These are phyloP conservation scores for Halictus rubicundus DNA, from an alignment of 1,140 invertebrate species.

Conservation along the genomic window DNA sequence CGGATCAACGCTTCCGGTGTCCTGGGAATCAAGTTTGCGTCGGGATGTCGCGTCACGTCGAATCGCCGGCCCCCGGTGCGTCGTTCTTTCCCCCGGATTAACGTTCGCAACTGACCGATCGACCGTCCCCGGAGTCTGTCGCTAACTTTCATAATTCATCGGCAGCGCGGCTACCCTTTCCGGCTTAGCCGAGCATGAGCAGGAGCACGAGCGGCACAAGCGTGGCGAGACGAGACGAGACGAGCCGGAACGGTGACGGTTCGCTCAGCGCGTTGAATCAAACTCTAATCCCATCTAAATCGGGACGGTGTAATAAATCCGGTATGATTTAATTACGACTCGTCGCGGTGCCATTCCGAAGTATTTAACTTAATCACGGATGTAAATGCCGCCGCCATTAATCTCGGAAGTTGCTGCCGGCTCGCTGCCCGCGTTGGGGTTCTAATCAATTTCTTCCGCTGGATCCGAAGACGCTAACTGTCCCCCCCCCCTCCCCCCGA, in stretches of 20 bases:
- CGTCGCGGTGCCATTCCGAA: constrained; percentile 32
- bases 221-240: neutral
- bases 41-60: neutral
- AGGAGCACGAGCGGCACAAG: too few species aligned
- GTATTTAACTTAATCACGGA: constrained; percentile 54
- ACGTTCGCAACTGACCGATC: constrained; percentile 55
- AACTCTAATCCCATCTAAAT: constrained; percentile 60
- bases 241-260: neutral
- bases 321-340: constrained; percentile 57
- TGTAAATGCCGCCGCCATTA: constrained; percentile 37
- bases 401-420: constrained; percentile 1
- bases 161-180: constrained; percentile 13
- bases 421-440: neutral
- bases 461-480: neutral
- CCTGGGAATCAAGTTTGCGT: constrained; percentile 19
- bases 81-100: constrained; percentile 39
- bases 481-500: too few species aligned
- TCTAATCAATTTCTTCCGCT: constrained; percentile 38
- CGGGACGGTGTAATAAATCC: constrained; percentile 51
- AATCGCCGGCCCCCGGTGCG: neutral
- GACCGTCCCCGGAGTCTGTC: constrained; percentile 45
- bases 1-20: neutral
- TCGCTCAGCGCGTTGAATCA: constrained; percentile 32
- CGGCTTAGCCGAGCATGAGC: neutral
- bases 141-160: constrained; percentile 61